Evolutionary conservation across 2,797 vertebrate species (phyloP), one percentile per base, ranked within the genome.

Genomic region (Poecilia gillii): DNA sequence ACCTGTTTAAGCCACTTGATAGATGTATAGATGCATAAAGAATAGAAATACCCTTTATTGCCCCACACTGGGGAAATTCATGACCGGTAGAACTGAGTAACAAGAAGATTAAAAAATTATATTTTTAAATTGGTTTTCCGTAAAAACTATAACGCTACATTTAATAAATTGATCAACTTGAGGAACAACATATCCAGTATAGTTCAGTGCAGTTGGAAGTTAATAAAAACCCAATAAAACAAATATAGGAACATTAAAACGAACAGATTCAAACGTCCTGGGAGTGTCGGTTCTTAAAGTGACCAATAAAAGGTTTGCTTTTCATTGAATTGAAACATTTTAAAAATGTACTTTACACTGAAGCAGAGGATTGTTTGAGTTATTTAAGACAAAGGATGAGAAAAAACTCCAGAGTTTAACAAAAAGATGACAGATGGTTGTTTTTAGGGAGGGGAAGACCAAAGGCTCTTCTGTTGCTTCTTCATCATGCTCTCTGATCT

Each of bases 331-430:
- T 18, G 1, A 18, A 51, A 25, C 7, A 3, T 8, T 51, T 53
- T 25, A 25, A 53, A 51, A 66, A 91, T 87, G 70, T 74, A 81
- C 80, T 90, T 84, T 87, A 84, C 87, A 77, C 79, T 72, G 77
- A 83, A 43, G 83, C 78, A 80, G 75, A 73, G 59, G 68, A 77
- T 43, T 12, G 73, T 71, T 62, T 33, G 36, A 74, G 80, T 77
- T 73, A 51, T 78, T 74, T 39, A 6, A 41, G 41, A 12, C 43
- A 39, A 62, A 36, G 33, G 25, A 49, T 28, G 7, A 45, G 49
- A n/a, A 13, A 43, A 39, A 4, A 47, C 18, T 64, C 2, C 55
- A 49, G 18, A 77, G 75, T 76, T 55, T 59, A 72, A 47, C 70
- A 57, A 70, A 72, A 73, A 12, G 72, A 25, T 72, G 66, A 77